Percentiles rank a stretch among this genome's conserved stretches.
These are phyloP conservation scores for Megaceryle maxima DNA, from an alignment of 2,113 vertebrate species.

Conservation along the genomic window DNA sequence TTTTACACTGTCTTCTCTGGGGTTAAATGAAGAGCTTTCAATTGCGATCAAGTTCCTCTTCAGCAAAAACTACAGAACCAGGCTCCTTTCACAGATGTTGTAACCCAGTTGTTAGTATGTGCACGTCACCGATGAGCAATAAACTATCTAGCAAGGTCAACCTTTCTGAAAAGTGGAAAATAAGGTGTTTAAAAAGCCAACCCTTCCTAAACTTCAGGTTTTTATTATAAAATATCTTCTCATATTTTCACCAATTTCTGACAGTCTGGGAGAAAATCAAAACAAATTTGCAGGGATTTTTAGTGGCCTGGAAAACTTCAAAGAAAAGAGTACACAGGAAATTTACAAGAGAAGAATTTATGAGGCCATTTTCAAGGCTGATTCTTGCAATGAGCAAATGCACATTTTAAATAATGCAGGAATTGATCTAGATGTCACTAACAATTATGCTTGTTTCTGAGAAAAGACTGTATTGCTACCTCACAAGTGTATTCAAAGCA, in stretches of 20 bases:
- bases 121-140: background rate
- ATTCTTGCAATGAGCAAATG: background rate
- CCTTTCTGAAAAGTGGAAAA: background rate
- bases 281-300: background rate
- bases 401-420: slow-evolving; percentile 15
- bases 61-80: background rate
- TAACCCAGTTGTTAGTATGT: accelerated
- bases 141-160: background rate
- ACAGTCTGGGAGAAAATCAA: background rate
- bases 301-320: slow-evolving; percentile 2
- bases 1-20: background rate
- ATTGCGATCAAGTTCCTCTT: background rate
- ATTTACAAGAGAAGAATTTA: background rate
- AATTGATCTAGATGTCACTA: background rate
- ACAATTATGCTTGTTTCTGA: background rate
- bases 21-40: background rate
- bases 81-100: background rate
- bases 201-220: background rate
- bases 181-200: background rate
- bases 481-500: background rate
- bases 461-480: background rate
- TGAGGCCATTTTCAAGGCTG: slow-evolving; percentile 19
- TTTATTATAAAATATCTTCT: background rate
- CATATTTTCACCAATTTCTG: background rate
- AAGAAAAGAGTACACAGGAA: background rate